A percentile compares a stretch with the other conserved stretches of the same genome.
Conservation (phyloP, 2,797 vertebrate species). For the Poeciliopsis paucimaculata region DNA sequence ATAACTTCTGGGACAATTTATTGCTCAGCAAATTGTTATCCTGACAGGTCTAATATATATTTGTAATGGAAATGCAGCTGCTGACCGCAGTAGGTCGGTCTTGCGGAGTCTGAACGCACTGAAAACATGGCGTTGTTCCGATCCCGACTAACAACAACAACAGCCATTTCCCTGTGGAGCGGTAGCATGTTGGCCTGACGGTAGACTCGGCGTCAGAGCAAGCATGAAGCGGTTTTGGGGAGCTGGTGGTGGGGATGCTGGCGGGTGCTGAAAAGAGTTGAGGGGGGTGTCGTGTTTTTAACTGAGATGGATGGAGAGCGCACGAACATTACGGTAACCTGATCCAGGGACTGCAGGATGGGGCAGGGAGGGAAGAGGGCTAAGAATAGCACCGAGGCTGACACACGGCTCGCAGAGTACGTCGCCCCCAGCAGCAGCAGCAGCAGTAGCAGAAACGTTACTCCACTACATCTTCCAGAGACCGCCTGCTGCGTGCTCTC, state of each 20-base stretch:
- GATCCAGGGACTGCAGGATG: conserved; percentile 76
- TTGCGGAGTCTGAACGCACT: conserved; percentile 49
- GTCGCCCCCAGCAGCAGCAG: conserved; percentile 25
- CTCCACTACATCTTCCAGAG: conserved; percentile 52
- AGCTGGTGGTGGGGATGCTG: conserved; percentile 14
- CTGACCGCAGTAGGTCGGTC: background rate
- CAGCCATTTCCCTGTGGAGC: conserved; percentile 56
- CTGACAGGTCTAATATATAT: too few species aligned
- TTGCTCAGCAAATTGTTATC: too few species aligned
- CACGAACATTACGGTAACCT: conserved; percentile 68
- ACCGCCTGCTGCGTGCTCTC: conserved; percentile 51
- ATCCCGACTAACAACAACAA: conserved; percentile 61
- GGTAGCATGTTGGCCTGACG: conserved; percentile 50
- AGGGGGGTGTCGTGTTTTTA: conserved; percentile 18
- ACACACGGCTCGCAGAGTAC: conserved; percentile 58
- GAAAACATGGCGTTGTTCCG: conserved; percentile 56
- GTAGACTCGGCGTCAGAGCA: conserved; percentile 20
- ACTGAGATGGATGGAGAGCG: conserved; percentile 47
- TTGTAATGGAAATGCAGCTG: too few species aligned
- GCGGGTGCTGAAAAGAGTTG: background rate
- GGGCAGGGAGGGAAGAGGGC: conserved; percentile 64
- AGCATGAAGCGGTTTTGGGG: conserved; percentile 26
- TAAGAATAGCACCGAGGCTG: conserved; percentile 75
- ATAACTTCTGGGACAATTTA: too few species aligned
- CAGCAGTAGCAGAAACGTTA: conserved; percentile 37